Base-by-base conservation (phyloP, 2,888 invertebrate species). In the Stenchaetothrips biformis region DNA sequence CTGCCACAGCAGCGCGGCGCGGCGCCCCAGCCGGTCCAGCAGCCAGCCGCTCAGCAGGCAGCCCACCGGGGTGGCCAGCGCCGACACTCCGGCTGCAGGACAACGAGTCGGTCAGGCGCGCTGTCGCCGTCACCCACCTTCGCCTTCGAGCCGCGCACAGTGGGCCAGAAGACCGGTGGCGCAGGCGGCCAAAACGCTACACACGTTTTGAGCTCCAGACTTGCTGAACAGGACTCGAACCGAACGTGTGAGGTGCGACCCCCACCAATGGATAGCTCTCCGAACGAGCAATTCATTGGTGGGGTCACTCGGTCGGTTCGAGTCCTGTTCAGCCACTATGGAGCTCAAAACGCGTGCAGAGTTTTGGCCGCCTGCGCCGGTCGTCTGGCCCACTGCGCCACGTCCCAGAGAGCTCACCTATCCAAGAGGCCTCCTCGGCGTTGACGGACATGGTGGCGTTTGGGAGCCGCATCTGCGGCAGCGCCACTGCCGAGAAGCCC, bases 401-500 rank as follows among this genome's bases (percentile, higher is more conserved):
- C 53, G 3, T 16, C 4, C 53, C n/a, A 0, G n/a, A 9, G 47
- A 49, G 85, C 87, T 85, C 85, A 90, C 90, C 90, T 84, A 90
- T 89, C 90, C 90, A 90, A 27, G 90, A 90, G 1, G 88, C 87
- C 84, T 90, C 87, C 67, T 84, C 83, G 6, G 82, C 83, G 79
- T 85, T 85, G 21, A 90, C 84, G 79, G 84, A 83, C 21, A 88
- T 82, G 18, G 85, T 85, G 53, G 86, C 86, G 0, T 82, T 81
- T 7, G 84, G 82, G 7, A 85, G 84, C 78, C 83, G 85, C 62
- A 89, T 83, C 16, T 87, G 85, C 27, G 88, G 89, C 37, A 90
- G 84, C 0, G 89, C 88, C 1, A 90, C 87, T 0, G 90, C 90
- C 21, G 90, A 90, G 84, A 89, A 90, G 1, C 90, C 90, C 77